Evolutionary conservation across 2,888 invertebrate genomes (phyloP).

Genomic region (Diarsia dahlii): DNA sequence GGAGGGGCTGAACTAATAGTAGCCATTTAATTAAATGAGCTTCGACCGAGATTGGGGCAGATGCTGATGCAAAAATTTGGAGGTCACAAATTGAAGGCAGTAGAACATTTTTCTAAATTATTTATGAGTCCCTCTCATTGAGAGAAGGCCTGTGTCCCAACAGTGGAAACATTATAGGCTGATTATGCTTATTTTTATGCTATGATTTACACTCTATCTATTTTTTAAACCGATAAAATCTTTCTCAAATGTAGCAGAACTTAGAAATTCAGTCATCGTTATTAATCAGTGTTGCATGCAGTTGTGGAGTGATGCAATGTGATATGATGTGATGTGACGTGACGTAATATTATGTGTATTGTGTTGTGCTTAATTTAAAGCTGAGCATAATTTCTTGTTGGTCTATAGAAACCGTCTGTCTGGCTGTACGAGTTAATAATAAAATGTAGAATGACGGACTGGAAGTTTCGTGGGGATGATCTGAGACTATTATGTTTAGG

Average conservation of each 20-base stretch:
- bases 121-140: background rate
- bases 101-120: constrained; percentile 26
- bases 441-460: background rate
- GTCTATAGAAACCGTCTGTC: background rate
- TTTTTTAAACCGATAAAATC: background rate
- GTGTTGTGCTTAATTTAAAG: background rate
- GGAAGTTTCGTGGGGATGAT: constrained; percentile 23
- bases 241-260: background rate
- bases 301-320: background rate
- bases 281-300: background rate
- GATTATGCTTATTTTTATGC: too few relatives aligned
- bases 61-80: constrained; percentile 54
- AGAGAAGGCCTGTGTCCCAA: too few relatives aligned
- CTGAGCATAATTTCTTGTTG: background rate
- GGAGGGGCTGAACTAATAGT: constrained; percentile 65
- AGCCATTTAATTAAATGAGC: constrained; percentile 69
- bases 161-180: too few relatives aligned
- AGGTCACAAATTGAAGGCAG: constrained; percentile 43
- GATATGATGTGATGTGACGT: background rate
- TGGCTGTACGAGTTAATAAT: constrained; percentile 12
- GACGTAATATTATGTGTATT: background rate
- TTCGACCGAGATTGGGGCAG: constrained; percentile 60
- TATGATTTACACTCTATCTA: too few relatives aligned
- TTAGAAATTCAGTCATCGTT: background rate
- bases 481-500: constrained; percentile 21